Evolutionary conservation across 1,140 invertebrate genomes (phyloP), one percentile per base, ranked within the genome.

Genomic region (Saccostrea echinata): DNA sequence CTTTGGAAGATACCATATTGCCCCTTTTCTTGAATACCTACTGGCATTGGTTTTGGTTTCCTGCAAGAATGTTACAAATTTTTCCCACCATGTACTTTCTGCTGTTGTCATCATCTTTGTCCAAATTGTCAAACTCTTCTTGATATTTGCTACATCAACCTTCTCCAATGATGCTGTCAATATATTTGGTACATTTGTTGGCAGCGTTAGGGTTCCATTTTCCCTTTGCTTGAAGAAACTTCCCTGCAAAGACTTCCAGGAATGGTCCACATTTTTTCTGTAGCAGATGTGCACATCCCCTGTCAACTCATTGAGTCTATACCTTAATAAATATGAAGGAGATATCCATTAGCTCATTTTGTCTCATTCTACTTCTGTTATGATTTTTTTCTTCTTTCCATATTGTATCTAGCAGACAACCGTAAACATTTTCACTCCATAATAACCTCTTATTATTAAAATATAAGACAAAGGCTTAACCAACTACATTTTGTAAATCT

Each of bases 261-360:
- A 61, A 61, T 61, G 57, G 57, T 61, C 57, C 57, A 61, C 57
- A 61, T 61, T 61, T 24, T 61, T 61, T 61, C 57, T 61, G 57
- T 61, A 61, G 57, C 8, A 61, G 57, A 61, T 61, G 57, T 64
- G 57, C 8, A 64, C 57, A 64, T 64, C 57, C 2, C 57, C 57
- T 1, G 57, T 64, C 57, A 64, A n/a, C 24, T 64, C 57, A 64
- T 64, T 64, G 16, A 64, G 57, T 64, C 57, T 1, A 24, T 64
- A 64, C 57, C 57, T 64, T 64, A 8, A 21, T 24, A 64, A 64
- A 64, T 21, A 64, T 64, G 21, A 64, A 24, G 21, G 21, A 64
- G 18, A 64, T 64, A 64, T 3, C 8, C 24, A 21, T 43, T 43
- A 43, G 43, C 43, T 43, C 43, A 4, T 6, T 43, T 43, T 43